Base-by-base conservation (phyloP, 2,113 vertebrate species). In the Colaptes auratus region DNA sequence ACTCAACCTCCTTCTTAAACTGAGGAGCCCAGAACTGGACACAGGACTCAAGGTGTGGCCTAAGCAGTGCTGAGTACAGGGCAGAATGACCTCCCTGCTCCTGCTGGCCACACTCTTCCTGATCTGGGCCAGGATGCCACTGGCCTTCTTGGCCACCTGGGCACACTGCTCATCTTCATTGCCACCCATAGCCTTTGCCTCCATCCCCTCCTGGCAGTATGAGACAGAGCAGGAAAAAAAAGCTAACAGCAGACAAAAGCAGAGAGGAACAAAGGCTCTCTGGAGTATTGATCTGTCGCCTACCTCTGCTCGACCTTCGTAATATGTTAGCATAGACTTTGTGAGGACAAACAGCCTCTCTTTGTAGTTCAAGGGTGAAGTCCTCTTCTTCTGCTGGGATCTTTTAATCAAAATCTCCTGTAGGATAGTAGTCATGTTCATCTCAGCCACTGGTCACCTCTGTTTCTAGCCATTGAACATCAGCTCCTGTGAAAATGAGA, bases 331-430 rank as follows among this genome's bases (percentile, higher is more conserved):
- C 92, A 94, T 90, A 59, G 96, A 98, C 90, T 98, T 98, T 12
- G 98, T 99, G 53, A 99, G 98, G 13, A 99, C 98, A 71, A 99
- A 99, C 93, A 99, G 97, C 48, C 99, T 97, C 91, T 99, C 99
- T 95, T 99, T 99, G 96, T 99, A 99, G 97, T 99, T 99, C 84
- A 99, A 97, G 1, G 99, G 99, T 9, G 99, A 99, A 17, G 98
- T 99, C 89, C 98, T 98, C 97, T 98, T 99, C 97, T 99, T 99
- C 98, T 99, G 99, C 93, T 99, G 99, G 6, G 99, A 99, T 24
- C 99, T 98, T n/a, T 99, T 99, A 97, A 99, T 99, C 95, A 99
- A 97, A 96, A 96, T 98, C 97, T 99, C 98, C 96, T 99, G 98
- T 82, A 99, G 96, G 87, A 99, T 98, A 96, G 92, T 94, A 93